Evolutionary conservation across 2,113 vertebrate species (phyloP), one percentile per base, ranked within the genome.

Genomic region (Pteropus alecto): DNA sequence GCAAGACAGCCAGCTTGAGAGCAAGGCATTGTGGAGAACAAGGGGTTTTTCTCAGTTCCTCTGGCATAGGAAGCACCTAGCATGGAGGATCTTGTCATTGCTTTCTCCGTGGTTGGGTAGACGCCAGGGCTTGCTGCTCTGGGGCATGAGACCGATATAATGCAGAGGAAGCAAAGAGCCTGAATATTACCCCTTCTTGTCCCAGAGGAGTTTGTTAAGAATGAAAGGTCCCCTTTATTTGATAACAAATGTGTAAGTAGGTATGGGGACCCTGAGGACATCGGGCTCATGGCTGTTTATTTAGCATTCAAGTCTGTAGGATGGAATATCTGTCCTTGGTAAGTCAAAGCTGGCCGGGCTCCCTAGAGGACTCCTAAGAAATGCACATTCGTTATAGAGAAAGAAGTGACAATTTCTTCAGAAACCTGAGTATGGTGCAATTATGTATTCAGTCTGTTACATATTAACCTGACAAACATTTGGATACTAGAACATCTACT

Each of bases 21-120:
- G 46, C 30, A 28, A n/a, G 56, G 24, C 30, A 0, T 26, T 4
- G 26, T n/a, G 63, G 82, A 51, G n/a, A 61, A 41, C 58, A 38
- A 28, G 18, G 30, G 4, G 28, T 33, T 61, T 51, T 60, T 35
- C 43, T 43, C 12, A 0, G 1, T 63, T 35, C 58, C 43, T 58
- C 71, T 43, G n/a, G 89, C 54, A 0, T 1, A 63, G 11, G 67
- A 41, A 12, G 15, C 71, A 15, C 19, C 28, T 26, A 14, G 43
- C 43, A 0, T 15, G 26, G 73, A 71, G 54, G 67, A 19, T 26
- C 15, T 11, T 0, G 1, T 26, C 41, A 24, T n/a, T 0, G 6
- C 38, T 58, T 19, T 51, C 61, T 93, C 73, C 1, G 1, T 22
- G 51, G 67, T 13, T 11, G 1, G 5, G 24, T 35, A 19, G 22